These are phyloP conservation scores for Andricus quercusramuli DNA, from an alignment of 2,888 invertebrate genomes.

Conservation along the genomic window DNA sequence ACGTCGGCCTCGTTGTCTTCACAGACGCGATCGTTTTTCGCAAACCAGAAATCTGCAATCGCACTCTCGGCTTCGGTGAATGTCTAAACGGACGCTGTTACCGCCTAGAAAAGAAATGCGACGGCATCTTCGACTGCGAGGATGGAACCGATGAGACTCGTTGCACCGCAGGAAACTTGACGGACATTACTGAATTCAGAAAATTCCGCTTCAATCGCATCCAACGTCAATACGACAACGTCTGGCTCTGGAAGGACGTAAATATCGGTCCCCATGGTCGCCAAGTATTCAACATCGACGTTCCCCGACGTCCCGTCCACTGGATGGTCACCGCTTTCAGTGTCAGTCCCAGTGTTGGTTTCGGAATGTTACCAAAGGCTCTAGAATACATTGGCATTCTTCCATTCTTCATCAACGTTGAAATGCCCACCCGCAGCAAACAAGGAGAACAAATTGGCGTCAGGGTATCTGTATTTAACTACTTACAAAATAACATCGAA, in stretches of 20 bases:
- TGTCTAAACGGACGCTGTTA: conserved; percentile 93
- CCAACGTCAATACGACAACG: conserved; percentile 94
- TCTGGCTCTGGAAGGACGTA: conserved; percentile 97
- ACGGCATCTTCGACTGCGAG: conserved; percentile 88
- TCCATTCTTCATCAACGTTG: conserved; percentile 96
- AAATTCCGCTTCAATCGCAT: conserved; percentile 93
- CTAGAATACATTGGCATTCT: conserved; percentile 93
- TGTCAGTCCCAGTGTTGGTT: conserved; percentile 91
- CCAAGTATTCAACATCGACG: conserved; percentile 90
- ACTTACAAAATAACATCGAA: conserved; percentile 91
- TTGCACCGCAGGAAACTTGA: conserved; percentile 85
- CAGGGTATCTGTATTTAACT: conserved; percentile 95
- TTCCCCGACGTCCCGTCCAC: conserved; percentile 90
- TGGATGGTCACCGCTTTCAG: conserved; percentile 97
- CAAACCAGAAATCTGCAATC: conserved; percentile 86
- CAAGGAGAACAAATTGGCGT: conserved; percentile 97
- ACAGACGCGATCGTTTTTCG: conserved; percentile 91
- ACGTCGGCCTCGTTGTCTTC: conserved; percentile 92
- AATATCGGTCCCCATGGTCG: conserved; percentile 96
- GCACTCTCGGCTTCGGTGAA: conserved; percentile 86
- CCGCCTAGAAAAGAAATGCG: conserved; percentile 87
- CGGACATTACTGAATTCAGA: conserved; percentile 87
- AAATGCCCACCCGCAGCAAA: conserved; percentile 90
- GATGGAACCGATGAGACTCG: conserved; percentile 92
- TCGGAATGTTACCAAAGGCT: conserved; percentile 91